Evolutionary conservation across 2,113 vertebrate species (phyloP), one percentile per base, ranked within the genome.

Genomic region (Delphinus delphis): DNA sequence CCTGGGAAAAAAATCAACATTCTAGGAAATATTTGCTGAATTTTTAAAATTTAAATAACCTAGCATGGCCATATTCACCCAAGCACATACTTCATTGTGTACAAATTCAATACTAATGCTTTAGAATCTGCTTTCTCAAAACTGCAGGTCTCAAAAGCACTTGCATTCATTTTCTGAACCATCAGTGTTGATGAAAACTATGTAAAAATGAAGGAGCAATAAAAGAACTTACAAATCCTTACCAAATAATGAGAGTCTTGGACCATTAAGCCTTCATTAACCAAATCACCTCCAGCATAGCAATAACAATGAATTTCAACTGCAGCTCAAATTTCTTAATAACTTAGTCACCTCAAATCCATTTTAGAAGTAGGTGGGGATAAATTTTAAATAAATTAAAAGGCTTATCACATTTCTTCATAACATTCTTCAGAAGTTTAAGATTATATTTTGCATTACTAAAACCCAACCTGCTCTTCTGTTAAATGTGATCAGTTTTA

Each of bases 121-220:
- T 80, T 95, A 7, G 20, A 91, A 70, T 47, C 50, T 41, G 33
- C 62, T 92, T 95, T 83, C 53, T 74, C 90, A 91, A 94, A 88
- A 95, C 20, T 38, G 12, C 44, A 91, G n/a, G 20, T 91, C 67
- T 89, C 44, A 12, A 68, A 92, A 94, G 36, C 47, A 86, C 41
- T 93, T 73, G 60, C 41, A 70, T 90, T 95, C 88, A 58, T 80
- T 95, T 98, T 96, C 73, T 53, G 55, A 93, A 88, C 6, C 68
- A 68, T 88, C 50, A 31, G 2, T 77, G 38, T 70, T 91, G 73
- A 82, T 74, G 53, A 93, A 95, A 98, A 95, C 25, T 62, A 44
- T 81, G 84, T 67, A 65, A 82, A 94, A 96, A 93, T 96, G 38
- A 95, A 97, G n/a, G 50, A 28, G 12, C n/a, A 77, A 77, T 97